Base-by-base conservation (phyloP, 1,140 invertebrate species). In the Triops longicaudatus region DNA sequence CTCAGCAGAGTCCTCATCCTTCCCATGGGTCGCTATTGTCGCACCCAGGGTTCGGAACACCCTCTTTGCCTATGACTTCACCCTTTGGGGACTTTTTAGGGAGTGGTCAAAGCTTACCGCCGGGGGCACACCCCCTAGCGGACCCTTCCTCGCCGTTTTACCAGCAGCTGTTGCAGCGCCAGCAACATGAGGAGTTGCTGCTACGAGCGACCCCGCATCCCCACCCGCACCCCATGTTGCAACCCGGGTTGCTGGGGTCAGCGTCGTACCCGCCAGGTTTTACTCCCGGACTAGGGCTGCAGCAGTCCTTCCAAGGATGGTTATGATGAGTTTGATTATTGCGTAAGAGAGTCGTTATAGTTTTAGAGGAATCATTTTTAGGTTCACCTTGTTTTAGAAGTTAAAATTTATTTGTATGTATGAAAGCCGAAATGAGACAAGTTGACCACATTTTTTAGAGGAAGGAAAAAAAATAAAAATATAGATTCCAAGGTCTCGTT, bases 111-210 rank as follows among this genome's bases (percentile, higher is more conserved):
- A 80, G 72, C 73, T 79, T 85, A 12, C 86, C 86, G 79, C 84
- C 85, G 17, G 83, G 84, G 22, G 85, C 83, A 17, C 87, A 87
- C 73, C 79, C 81, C 26, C 80, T 83, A 14, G 82, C 81, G 7
- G 80, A 80, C 72, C 82, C 81, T 5, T 84, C 85, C 76, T 88
- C 87, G 28, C 88, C 89, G 31, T 81, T 91, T 5, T 91, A 91
- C 81, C 89, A 91, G 80, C 90, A 91, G 80, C 90, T 90, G 81
- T 82, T 91, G 75, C 87, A 89, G 44, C 85, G 80, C 37, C 77
- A 78, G 12, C 80, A 80, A 74, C 86, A 88, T 76, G 88, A 90
- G 79, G 87, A 89, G 78, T 75, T 84, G 10, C 81, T 89, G 43
- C 84, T 80, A 37, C 79, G 80, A n/a, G 85, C 76, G 44, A 80